These are phyloP conservation scores for Chrysochloris asiatica DNA, from an alignment of 2,113 vertebrate species.

Conservation along the genomic window DNA sequence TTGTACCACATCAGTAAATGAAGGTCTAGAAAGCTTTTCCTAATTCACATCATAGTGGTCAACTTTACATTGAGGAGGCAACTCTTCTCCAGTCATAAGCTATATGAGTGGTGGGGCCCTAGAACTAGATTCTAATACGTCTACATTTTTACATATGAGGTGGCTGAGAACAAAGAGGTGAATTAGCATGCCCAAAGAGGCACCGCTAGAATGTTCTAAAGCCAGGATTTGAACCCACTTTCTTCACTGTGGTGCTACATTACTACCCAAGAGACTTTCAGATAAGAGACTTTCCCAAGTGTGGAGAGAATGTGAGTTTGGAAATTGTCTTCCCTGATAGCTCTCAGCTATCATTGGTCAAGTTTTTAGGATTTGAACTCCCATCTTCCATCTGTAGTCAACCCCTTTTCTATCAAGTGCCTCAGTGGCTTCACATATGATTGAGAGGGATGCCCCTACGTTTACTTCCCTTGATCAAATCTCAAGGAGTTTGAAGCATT, in stretches of 20 bases:
- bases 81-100: too few species aligned
- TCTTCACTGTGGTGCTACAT: background rate
- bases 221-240: background rate
- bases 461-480: constrained; percentile 12
- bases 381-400: background rate
- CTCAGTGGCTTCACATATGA: background rate
- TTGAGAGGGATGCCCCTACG: background rate
- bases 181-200: background rate
- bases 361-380: background rate
- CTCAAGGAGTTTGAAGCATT: background rate
- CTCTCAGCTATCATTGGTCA: background rate
- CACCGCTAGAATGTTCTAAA: background rate
- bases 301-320: too few species aligned
- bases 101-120: too few species aligned
- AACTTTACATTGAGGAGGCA: too few species aligned
- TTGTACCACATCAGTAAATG: too few species aligned
- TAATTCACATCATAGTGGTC: too few species aligned
- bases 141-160: background rate
- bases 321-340: too few species aligned
- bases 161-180: background rate
- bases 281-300: background rate
- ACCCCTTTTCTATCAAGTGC: background rate
- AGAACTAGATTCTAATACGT: too few species aligned
- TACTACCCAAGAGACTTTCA: background rate
- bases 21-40: too few species aligned